Base-by-base conservation (phyloP, 2,797 vertebrate genomes). In the Diglossa cyanea region DNA sequence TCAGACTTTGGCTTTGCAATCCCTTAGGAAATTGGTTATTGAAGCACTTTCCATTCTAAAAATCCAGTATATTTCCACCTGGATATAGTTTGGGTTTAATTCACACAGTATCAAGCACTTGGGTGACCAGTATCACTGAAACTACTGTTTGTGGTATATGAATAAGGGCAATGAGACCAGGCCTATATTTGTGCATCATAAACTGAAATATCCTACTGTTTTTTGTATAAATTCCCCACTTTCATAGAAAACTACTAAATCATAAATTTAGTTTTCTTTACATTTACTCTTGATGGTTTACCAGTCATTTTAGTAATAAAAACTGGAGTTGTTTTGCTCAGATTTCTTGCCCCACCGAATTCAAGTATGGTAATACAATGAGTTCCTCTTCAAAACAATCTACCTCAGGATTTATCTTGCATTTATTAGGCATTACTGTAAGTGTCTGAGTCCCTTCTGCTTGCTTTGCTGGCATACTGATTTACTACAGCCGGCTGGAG, bases 121-220 rank as follows among this genome's bases (percentile, higher is more conserved):
- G 0, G 5, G 33, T 54, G 47, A 17, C 15, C 21, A 74, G 1
- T 10, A 42, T 16, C 45, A 88, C 39, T 1, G 0, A 65, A 83
- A 74, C 40, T 23, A 78, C 26, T 54, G 28, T 20, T 61, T 0
- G 17, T 17, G 39, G 26, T 12, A 4, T 23, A 40, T 30, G 31
- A 85, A 63, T 19, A 35, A 0, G 2, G 19, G 50, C 53, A 42
- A 44, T 2, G 17, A 61, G 33, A 50, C 26, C 6, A 25, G 42
- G 35, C 39, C 62, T n/a, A 15, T 11, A 31, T 73, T n/a, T 48
- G 50, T 18, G 15, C 40, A 74, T 17, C n/a, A 61, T 26, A 42
- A 60, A 50, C 2, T 9, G 48, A 75, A 87, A 84, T 25, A n/a
- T 3, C 24, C 53, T 80, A 21, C 33, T 48, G 31, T 8, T 58